Conservation (phyloP, 2,113 vertebrate genomes). For the Xiphophorus maculatus region DNA sequence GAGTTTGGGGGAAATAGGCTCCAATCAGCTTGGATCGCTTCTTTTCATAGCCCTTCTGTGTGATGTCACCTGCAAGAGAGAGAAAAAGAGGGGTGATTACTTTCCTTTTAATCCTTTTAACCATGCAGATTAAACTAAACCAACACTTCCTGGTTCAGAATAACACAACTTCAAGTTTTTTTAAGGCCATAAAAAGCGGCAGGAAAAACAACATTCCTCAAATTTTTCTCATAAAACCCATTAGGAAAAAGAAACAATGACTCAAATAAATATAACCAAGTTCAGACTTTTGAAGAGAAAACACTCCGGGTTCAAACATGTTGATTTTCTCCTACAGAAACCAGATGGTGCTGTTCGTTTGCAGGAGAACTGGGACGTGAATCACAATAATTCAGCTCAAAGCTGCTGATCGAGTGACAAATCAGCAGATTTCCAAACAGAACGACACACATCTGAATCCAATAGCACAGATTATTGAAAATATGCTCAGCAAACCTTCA, state of each 20-base stretch:
- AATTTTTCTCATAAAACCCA: background rate
- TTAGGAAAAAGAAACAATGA: background rate
- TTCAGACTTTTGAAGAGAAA: background rate
- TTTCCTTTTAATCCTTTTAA: background rate
- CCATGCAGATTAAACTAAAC: background rate
- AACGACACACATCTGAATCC: conserved; percentile 26
- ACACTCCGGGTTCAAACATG: background rate
- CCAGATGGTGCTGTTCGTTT: conserved; percentile 34
- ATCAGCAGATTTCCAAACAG: conserved; percentile 37
- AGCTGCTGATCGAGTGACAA: conserved; percentile 31
- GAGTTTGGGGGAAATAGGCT: conserved; percentile 64
- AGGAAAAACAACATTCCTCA: background rate
- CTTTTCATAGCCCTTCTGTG: conserved; percentile 79
- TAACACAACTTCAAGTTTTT: background rate
- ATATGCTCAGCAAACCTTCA: background rate
- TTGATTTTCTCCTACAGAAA: conserved; percentile 5
- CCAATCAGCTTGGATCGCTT: conserved; percentile 76
- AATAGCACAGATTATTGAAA: background rate
- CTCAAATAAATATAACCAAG: background rate
- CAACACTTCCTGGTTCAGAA: background rate
- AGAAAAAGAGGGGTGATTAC: background rate
- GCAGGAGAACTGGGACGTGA: background rate
- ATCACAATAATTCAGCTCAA: conserved; percentile 23
- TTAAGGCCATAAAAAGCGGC: background rate
- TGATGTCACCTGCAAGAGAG: conserved; percentile 70